Percentiles rank a stretch among this genome's conserved stretches.
These are phyloP conservation scores for Beaufortia kweichowensis DNA, from an alignment of 2,113 vertebrate species.

Conservation along the genomic window DNA sequence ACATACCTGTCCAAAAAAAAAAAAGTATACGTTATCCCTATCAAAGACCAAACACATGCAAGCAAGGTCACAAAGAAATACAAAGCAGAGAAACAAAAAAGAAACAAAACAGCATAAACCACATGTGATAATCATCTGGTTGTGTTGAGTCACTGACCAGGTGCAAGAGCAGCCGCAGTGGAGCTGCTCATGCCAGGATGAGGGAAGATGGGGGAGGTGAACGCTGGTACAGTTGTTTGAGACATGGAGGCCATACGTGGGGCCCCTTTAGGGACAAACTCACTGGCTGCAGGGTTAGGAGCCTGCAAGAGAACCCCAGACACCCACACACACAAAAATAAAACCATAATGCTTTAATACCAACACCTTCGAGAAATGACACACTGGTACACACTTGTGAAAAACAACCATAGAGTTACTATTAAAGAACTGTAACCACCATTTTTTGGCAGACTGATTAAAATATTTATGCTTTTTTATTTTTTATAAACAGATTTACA, in stretches of 20 bases:
- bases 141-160: conserved; percentile 79
- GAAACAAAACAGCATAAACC: no score
- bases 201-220: conserved; percentile 91
- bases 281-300: conserved; percentile 95
- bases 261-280: conserved; percentile 97
- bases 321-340: background rate
- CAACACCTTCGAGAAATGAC: background rate
- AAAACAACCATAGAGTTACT: no score
- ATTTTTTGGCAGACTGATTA: no score
- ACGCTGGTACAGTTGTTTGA: conserved; percentile 89
- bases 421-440: no score
- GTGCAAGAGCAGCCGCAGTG: conserved; percentile 86
- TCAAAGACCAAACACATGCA: background rate
- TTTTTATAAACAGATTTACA: no score
- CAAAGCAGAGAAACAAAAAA: background rate
- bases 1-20: conserved; percentile 83
- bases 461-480: no score
- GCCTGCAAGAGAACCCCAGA: conserved; percentile 71
- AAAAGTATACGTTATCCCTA: background rate
- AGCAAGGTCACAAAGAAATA: background rate
- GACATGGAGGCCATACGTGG: conserved; percentile 90
- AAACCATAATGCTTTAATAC: background rate
- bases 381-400: no score
- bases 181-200: conserved; percentile 88
- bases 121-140: no score